Conservation (phyloP, 2,888 invertebrate species). For the Tipula confusa region DNA sequence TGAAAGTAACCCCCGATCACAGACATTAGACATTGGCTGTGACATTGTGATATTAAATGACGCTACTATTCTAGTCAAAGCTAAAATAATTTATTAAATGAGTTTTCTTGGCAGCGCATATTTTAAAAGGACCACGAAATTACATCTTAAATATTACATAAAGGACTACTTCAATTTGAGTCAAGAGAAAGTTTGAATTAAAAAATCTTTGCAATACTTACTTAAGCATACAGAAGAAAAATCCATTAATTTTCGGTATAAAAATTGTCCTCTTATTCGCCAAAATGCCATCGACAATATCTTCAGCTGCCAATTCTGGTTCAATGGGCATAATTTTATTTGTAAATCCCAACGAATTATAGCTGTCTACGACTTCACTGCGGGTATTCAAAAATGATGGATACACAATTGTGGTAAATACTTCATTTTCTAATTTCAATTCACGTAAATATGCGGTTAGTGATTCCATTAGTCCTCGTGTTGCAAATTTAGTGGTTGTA, state of each 20-base stretch:
- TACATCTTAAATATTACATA: too few species aligned
- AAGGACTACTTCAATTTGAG: too few species aligned
- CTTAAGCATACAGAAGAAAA: conserved; percentile 28
- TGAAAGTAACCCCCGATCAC: too few species aligned
- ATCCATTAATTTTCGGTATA: conserved; percentile 34
- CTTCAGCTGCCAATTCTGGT: conserved; percentile 35
- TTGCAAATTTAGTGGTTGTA: conserved; percentile 51
- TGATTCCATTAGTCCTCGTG: conserved; percentile 48
- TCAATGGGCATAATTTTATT: conserved; percentile 37
- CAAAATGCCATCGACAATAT: conserved; percentile 36
- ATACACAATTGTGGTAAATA: conserved; percentile 43
- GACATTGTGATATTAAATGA: too few species aligned
- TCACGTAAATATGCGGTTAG: conserved; percentile 38
- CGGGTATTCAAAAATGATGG: conserved; percentile 50
- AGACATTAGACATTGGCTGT: too few species aligned
- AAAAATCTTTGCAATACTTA: neutral
- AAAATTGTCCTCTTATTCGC: conserved; percentile 34
- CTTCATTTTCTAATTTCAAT: conserved; percentile 34
- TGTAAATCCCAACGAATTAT: conserved; percentile 33
- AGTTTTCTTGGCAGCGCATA: too few species aligned
- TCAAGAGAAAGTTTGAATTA: neutral
- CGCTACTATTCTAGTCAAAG: too few species aligned
- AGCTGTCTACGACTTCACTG: conserved; percentile 41
- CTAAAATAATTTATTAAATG: too few species aligned
- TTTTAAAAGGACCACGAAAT: too few species aligned